Evolutionary conservation across 2,113 vertebrate genomes (phyloP), one percentile per base, ranked within the genome.

Genomic region (Tonatia bakeri): DNA sequence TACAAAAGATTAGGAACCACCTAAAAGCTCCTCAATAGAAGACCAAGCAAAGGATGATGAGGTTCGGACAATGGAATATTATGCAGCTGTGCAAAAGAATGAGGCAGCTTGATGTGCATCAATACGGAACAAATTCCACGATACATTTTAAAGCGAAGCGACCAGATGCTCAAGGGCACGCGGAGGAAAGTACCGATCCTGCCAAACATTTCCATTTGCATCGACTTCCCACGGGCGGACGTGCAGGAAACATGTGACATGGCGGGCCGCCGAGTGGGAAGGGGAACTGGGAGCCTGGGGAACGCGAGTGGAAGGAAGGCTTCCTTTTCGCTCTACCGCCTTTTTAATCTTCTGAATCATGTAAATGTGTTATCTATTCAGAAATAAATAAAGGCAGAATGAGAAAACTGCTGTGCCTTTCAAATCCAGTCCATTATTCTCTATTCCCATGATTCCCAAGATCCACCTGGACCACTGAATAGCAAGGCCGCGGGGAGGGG

Each of bases 301-400:
- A 80, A 47, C 65, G 79, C 17, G 80, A 22, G 26, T 31, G 15
- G n/a, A 83, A 54, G 26, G 45, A 45, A 82, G 52, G 40, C 31
- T 97, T 89, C 56, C 76, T 72, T 77, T 90, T 72, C 79, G 24
- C 17, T 36, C 40, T 22, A 9, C 31, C 5, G 13, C 47, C 52
- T 90, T 84, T 76, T 76, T 26, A 13, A 84, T 93, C 87, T 82
- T 91, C 91, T 70, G 67, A 82, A 90, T 95, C 82, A 40, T 70
- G 54, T 69, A 93, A 85, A 86, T 67, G 65, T 61, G 38, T 82
- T 52, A 70, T 36, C 92, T 85, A 89, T 95, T 96, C 82, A 95
- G 81, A 95, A 90, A 82, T n/a, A 96, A 95, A 94, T 67, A 83
- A 91, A 95, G 93, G n/a, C 72, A 82, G 59, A 94, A 85, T 86